phyloP scores from a whole-genome alignment of 2,888 invertebrate species.

The Drosophila cognata region DNA sequence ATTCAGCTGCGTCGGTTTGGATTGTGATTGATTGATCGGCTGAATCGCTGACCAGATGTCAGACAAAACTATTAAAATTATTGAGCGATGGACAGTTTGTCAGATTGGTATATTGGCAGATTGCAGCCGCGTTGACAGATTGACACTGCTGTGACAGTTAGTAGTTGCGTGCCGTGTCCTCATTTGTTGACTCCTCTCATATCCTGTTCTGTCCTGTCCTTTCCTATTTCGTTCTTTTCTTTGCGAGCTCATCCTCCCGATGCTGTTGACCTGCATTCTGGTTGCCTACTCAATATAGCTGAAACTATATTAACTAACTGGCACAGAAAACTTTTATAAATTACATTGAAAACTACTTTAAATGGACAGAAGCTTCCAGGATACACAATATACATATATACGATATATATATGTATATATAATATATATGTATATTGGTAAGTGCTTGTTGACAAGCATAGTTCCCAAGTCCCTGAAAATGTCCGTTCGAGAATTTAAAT shows the following conservation, averaged over 20 bases:
- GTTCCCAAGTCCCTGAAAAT: not conserved
- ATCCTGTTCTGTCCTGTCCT: not conserved
- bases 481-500: not conserved
- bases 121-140: slow-evolving; percentile 27
- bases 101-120: slow-evolving; percentile 20
- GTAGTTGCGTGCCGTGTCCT: slow-evolving; percentile 5
- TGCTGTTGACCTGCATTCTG: slow-evolving; percentile 10
- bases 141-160: slow-evolving; percentile 37
- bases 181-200: not conserved
- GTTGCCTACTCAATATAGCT: slow-evolving; percentile 50
- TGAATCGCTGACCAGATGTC: slow-evolving; percentile 53
- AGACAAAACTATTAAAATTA: slow-evolving; percentile 25
- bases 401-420: not conserved
- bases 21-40: slow-evolving; percentile 54
- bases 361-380: not conserved
- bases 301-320: slow-evolving; percentile 16
- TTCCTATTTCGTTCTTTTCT: not conserved
- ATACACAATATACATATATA: not conserved
- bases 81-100: slow-evolving; percentile 31
- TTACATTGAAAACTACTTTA: slow-evolving; percentile 27
- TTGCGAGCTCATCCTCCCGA: not conserved
- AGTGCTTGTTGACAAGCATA: not conserved
- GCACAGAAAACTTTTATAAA: slow-evolving; percentile 33
- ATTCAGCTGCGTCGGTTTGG: slow-evolving; percentile 29
- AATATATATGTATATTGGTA: not conserved